Base-by-base conservation (phyloP, 1,140 invertebrate species). In the Drosophila ogumai region DNA sequence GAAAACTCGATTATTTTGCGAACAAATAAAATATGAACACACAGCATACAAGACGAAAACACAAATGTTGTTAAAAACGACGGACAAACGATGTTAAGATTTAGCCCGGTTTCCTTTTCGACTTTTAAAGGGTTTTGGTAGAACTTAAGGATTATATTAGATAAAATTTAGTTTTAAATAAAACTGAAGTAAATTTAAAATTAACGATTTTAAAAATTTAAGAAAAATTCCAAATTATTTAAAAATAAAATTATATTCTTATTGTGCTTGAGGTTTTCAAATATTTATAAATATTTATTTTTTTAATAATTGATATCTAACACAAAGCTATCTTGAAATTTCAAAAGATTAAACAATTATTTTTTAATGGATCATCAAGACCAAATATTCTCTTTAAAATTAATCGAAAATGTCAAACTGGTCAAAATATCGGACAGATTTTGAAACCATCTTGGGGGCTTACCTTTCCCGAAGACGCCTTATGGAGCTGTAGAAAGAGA, bases 381-480 rank as follows among this genome's bases (percentile, higher is more conserved):
- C 34, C 57, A 44, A 44, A 46, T 57, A 72, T 58, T 43, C 13
- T 34, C 40, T 63, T 22, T 28, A 52, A 63, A 64, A 36, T 43
- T 3, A 3, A 36, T 66, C 9, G 47, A 59, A 13, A 34, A 43
- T 25, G 38, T 6, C 7, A 17, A 47, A 40, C 31, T 36, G 54
- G 22, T 22, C 25, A 12, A 31, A 17, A 15, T 34, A 22, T 47
- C 4, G 36, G 32, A 40, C 6, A 22, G 9, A 12, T 13, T 59
- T 40, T 17, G 9, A 17, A 13, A 40, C 22, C 50, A 52, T 41
- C 44, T 6, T 28, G 19, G 36, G 32, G 47, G 61, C 88, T 91
- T 91, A 91, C 90, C 90, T 91, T 91, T 65, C 73, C 72, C 54
- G 90, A 86, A 46, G 90, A 91, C 34, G 90, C 81, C 79, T 80